Percentiles rank a stretch among this genome's conserved stretches.
These are phyloP conservation scores for Chascanopsetta lugubris DNA, from an alignment of 2,113 vertebrate genomes.

Conservation along the genomic window DNA sequence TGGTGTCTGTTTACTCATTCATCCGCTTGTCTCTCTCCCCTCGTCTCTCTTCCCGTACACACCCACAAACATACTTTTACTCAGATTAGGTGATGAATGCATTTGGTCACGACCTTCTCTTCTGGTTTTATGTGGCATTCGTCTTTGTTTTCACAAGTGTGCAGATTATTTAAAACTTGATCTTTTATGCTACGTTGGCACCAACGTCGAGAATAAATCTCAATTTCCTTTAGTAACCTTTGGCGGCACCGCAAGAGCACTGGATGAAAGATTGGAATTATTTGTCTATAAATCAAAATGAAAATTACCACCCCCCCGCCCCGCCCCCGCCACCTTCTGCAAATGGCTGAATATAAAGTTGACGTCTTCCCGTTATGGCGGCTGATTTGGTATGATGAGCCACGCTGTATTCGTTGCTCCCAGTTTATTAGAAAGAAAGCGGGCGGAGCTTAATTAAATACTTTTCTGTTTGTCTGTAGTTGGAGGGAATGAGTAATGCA, in stretches of 20 bases:
- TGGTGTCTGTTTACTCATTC: background rate
- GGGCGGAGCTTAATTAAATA: constrained; percentile 67
- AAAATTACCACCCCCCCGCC: constrained; percentile 80
- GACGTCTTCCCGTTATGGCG: constrained; percentile 79
- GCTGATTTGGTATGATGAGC: constrained; percentile 80
- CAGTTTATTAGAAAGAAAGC: constrained; percentile 71
- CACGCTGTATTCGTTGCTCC: constrained; percentile 64
- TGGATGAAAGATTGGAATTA: constrained; percentile 83
- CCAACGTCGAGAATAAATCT: constrained; percentile 69
- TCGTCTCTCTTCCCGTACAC: background rate
- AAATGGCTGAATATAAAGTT: constrained; percentile 80
- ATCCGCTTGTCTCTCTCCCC: background rate
- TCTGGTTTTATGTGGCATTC: constrained; percentile 59
- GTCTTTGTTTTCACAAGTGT: constrained; percentile 68
- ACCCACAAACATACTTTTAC: constrained; percentile 8
- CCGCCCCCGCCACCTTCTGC: too few relatives aligned
- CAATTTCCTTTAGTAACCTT: constrained; percentile 76
- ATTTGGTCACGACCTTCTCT: constrained; percentile 59
- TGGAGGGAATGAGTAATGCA: constrained; percentile 51
- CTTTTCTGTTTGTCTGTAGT: constrained; percentile 62
- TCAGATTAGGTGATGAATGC: constrained; percentile 39
- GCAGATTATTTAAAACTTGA: constrained; percentile 71
- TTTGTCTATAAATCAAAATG: constrained; percentile 85
- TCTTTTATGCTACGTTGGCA: constrained; percentile 57
- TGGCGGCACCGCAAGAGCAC: constrained; percentile 66